phyloP scores from a whole-genome alignment of 2,797 vertebrate species.

The Toxotes lorentzi region DNA sequence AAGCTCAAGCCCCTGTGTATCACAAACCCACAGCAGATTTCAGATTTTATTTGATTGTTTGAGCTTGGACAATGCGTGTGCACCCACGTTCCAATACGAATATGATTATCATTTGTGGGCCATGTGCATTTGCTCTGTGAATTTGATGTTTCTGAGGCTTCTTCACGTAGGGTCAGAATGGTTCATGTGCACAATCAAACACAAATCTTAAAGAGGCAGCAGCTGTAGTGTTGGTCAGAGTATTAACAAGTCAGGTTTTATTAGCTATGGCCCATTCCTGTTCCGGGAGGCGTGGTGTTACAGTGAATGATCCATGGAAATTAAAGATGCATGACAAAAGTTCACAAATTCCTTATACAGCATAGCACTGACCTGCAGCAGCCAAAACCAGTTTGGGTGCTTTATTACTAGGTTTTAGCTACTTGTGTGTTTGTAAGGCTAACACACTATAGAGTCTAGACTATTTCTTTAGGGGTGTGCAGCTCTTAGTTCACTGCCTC shows the following conservation, averaged over 20 bases:
- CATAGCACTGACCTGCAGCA: conserved; percentile 45
- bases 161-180: neutral
- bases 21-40: conserved; percentile 45
- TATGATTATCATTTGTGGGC: conserved; percentile 8
- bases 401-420: conserved; percentile 42
- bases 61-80: conserved; percentile 3
- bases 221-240: neutral
- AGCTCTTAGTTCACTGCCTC: conserved; percentile 29
- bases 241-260: conserved; percentile 25
- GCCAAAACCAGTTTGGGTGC: conserved; percentile 64
- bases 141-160: conserved; percentile 11
- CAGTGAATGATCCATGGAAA: conserved; percentile 39
- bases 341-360: conserved; percentile 50
- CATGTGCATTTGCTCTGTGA: conserved; percentile 9
- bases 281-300: conserved; percentile 19
- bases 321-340: conserved; percentile 19
- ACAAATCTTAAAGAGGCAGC: conserved; percentile 3
- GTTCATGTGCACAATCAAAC: conserved; percentile 21
- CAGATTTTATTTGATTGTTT: conserved; percentile 33
- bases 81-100: conserved; percentile 5
- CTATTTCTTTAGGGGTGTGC: conserved; percentile 45
- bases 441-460: conserved; percentile 28
- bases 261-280: conserved; percentile 7
- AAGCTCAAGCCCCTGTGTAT: conserved; percentile 38
- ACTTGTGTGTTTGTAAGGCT: conserved; percentile 17